phyloP scores from a whole-genome alignment of 2,113 vertebrate genomes.

The Leptobrachium leishanense region DNA sequence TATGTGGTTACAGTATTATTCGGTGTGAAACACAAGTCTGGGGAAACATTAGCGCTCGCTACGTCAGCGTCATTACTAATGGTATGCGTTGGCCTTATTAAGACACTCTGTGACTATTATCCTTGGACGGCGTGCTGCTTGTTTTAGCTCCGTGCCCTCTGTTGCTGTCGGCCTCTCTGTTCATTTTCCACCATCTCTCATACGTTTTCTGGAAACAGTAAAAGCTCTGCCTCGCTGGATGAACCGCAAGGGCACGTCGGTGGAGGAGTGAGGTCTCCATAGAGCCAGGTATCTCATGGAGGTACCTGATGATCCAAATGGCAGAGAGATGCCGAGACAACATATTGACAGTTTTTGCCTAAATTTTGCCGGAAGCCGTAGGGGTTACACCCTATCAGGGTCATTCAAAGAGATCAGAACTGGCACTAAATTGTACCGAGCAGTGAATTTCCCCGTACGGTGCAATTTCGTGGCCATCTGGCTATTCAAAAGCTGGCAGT shows the following conservation, averaged over 20 bases:
- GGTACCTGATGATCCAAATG: too few relatives aligned
- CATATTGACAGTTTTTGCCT: too few relatives aligned
- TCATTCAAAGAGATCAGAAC: too few relatives aligned
- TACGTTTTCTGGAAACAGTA: not conserved
- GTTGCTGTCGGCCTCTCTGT: conserved; percentile 7
- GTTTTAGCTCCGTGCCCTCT: conserved; percentile 42
- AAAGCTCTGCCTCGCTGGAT: conserved; percentile 7
- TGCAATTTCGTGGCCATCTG: too few relatives aligned
- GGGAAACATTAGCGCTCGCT: conserved; percentile 45
- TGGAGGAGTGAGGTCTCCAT: conserved; percentile 10
- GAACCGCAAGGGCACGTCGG: conserved; percentile 17
- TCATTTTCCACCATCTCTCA: conserved; percentile 43
- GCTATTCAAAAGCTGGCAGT: too few relatives aligned
- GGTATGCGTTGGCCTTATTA: conserved; percentile 36
- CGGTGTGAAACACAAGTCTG: conserved; percentile 41
- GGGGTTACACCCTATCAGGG: too few relatives aligned
- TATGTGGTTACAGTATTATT: conserved; percentile 32
- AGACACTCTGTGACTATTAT: conserved; percentile 34
- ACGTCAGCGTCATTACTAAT: conserved; percentile 40
- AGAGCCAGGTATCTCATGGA: too few relatives aligned
- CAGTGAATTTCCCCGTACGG: too few relatives aligned
- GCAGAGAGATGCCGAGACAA: too few relatives aligned
- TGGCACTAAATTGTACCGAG: too few relatives aligned
- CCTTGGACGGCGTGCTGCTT: conserved; percentile 39
- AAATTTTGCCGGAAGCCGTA: too few relatives aligned